These are phyloP conservation scores for Acrocyrtus sp. DNA, from an alignment of 2,888 invertebrate genomes.

Conservation along the genomic window DNA sequence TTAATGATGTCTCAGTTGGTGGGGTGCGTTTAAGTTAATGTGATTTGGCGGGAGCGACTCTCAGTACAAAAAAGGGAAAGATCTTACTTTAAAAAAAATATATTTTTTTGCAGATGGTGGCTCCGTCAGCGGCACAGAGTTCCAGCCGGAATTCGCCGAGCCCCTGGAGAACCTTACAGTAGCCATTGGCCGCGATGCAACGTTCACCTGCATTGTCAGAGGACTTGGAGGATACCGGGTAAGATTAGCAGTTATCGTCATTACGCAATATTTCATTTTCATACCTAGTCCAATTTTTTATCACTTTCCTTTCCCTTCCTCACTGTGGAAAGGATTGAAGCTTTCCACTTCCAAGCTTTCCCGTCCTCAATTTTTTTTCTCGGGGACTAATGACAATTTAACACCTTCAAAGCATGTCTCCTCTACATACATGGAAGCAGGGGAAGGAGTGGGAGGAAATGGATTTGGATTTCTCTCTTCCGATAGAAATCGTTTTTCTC, in stretches of 20 bases:
- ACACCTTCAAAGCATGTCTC: constrained; percentile 7
- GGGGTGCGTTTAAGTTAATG: too few relatives aligned
- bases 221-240: constrained; percentile 91
- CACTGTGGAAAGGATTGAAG: too few relatives aligned
- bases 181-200: constrained; percentile 85
- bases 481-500: too few relatives aligned
- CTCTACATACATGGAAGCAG: too few relatives aligned
- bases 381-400: constrained; percentile 45
- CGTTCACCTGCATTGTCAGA: constrained; percentile 85
- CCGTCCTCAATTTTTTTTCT: too few relatives aligned
- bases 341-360: too few relatives aligned
- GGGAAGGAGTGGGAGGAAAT: neutral
- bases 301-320: too few relatives aligned
- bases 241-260: too few relatives aligned
- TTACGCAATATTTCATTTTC: too few relatives aligned
- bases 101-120: constrained; percentile 42
- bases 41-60: too few relatives aligned
- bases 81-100: neutral
- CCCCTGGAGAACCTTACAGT: constrained; percentile 86
- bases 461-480: neutral
- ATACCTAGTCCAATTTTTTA: too few relatives aligned
- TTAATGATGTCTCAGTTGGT: too few relatives aligned
- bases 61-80: neutral
- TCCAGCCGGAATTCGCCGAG: constrained; percentile 82
- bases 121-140: constrained; percentile 34